These are phyloP conservation scores for Oreortyx pictus DNA, from an alignment of 2,797 vertebrate species.

Conservation along the genomic window DNA sequence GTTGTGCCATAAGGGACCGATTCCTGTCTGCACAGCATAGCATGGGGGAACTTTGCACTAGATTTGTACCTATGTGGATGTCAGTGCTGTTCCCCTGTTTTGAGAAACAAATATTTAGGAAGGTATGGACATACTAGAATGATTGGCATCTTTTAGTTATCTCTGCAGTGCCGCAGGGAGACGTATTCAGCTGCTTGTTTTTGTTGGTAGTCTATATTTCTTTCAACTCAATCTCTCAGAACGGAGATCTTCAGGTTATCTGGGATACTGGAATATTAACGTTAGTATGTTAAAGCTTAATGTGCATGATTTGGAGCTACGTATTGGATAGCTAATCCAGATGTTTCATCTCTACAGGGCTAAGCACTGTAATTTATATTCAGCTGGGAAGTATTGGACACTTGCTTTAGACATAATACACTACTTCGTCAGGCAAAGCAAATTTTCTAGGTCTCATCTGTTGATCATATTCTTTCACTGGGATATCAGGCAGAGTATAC, in stretches of 20 bases:
- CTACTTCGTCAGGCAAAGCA: not conserved
- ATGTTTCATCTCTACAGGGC: not conserved
- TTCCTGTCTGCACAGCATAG: not conserved
- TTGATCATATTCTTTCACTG: not conserved
- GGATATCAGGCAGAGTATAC: not conserved
- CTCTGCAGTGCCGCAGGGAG: fast-evolving
- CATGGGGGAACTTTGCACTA: not conserved
- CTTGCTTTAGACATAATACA: not conserved
- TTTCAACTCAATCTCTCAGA: not conserved
- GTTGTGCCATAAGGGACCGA: not conserved
- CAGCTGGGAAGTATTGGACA: not conserved
- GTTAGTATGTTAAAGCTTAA: not conserved
- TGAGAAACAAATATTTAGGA: not conserved
- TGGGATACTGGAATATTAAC: not conserved
- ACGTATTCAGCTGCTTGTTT: not conserved
- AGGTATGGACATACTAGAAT: not conserved
- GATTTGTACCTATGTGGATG: not conserved
- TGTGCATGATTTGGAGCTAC: not conserved
- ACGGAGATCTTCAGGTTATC: not conserved
- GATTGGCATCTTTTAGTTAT: not conserved
- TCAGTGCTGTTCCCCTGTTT: not conserved
- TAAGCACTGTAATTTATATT: not conserved
- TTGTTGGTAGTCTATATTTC: not conserved
- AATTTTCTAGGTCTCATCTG: not conserved
- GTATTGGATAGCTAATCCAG: not conserved